These are phyloP conservation scores for Ceratoteleas bidentatus DNA, from an alignment of 1,140 invertebrate genomes.

Conservation along the genomic window DNA sequence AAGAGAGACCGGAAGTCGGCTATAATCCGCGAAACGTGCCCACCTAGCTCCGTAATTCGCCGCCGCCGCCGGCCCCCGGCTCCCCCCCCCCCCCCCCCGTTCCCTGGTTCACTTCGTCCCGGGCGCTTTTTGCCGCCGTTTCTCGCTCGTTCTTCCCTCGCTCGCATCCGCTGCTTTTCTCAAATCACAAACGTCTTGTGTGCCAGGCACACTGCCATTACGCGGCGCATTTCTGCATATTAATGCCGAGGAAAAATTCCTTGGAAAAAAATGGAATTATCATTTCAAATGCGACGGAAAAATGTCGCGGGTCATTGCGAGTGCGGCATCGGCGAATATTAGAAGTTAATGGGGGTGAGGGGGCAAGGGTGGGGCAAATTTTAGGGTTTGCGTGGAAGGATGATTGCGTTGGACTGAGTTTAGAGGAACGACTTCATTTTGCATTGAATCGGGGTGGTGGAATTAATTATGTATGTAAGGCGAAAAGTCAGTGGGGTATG, in stretches of 20 bases:
- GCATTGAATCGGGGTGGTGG: too few species aligned
- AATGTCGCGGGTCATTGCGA: too few species aligned
- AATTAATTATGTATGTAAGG: too few species aligned
- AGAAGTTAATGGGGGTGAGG: too few species aligned
- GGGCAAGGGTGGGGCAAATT: too few species aligned
- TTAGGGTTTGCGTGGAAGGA: too few species aligned
- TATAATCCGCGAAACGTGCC: conserved; percentile 74
- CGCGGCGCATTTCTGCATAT: conserved; percentile 50
- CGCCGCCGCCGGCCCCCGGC: conserved; percentile 24
- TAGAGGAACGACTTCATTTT: too few species aligned
- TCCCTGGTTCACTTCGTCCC: too few species aligned
- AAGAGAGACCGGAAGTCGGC: conserved; percentile 72
- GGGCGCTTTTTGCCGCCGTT: conserved; percentile 16
- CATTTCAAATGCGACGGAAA: conserved; percentile 56
- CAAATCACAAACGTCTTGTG: conserved; percentile 52
- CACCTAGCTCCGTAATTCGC: conserved; percentile 61
- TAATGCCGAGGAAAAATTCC: conserved; percentile 59
- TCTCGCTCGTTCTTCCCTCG: conserved; percentile 25
- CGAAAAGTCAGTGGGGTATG: too few species aligned
- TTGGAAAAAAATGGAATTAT: conserved; percentile 52
- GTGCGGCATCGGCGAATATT: too few species aligned
- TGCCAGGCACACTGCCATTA: conserved; percentile 45
- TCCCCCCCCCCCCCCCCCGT: background rate
- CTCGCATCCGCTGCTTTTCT: conserved; percentile 45
- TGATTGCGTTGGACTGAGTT: too few species aligned